Evolutionary conservation across 2,113 vertebrate species (phyloP).

Genomic region (Bubalus kerabau): DNA sequence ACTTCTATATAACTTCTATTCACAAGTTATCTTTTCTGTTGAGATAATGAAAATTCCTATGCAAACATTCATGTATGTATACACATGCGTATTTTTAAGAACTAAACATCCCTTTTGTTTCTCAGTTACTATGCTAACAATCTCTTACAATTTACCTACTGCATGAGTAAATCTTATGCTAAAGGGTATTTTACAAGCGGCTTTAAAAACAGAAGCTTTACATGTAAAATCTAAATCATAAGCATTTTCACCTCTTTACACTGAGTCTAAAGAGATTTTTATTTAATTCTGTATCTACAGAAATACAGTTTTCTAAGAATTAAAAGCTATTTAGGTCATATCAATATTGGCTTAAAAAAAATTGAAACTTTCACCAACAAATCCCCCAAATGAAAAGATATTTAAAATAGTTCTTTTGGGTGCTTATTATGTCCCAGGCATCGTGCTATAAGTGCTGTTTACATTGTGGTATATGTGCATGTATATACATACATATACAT

Average conservation of each 20-base stretch:
- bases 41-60: not conserved
- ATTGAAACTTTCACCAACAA: not conserved
- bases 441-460: not conserved
- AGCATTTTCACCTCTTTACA: not conserved
- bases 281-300: not conserved
- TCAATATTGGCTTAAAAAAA: not conserved
- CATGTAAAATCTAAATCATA: not conserved
- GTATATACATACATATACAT: not conserved
- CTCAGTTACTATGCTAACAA: not conserved
- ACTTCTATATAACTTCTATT: not conserved
- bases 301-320: constrained; percentile 15
- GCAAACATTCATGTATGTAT: not conserved
- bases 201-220: not conserved
- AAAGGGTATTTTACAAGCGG: not conserved
- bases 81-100: not conserved
- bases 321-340: not conserved
- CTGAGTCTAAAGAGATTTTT: not conserved
- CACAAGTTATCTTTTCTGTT: not conserved
- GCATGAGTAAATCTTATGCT: not conserved
- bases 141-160: not conserved
- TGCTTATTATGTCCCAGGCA: not conserved
- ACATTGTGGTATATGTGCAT: not conserved
- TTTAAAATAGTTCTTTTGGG: not conserved
- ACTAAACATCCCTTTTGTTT: not conserved
- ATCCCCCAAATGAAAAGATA: not conserved